Evolutionary conservation across 2,797 vertebrate species (phyloP), one percentile per base, ranked within the genome.

Genomic region (Leucoraja ocellata): DNA sequence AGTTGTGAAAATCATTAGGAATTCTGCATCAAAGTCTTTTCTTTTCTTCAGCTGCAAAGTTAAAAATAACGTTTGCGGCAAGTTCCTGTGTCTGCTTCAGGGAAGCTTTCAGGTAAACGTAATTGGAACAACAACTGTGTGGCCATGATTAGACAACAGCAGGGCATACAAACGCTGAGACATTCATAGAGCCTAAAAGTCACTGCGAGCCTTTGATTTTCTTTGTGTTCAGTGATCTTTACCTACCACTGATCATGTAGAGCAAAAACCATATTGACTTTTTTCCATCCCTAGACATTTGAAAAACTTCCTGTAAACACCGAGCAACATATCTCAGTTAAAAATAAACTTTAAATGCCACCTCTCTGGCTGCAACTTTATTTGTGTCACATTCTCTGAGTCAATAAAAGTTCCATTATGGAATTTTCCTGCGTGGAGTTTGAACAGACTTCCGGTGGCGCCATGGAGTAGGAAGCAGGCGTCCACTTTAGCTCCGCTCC

Each of bases 181-280:
- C 71, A 88, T 68, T 68, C 61, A 76, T 54, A 76, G 36, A 58
- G 13, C 11, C 5, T 92, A 16, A 76, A 92, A 58, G 39, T 92
- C 71, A 6, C 71, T 92, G 90, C 3, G 18, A 14, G 25, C 39
- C 90, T 76, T 92, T 92, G 71, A 92, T 92, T 92, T 91, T 92
- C 71, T 58, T 92, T 92, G 25, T 92, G 90, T 92, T 76, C 71
- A 54, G 90, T 92, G 36, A 92, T 92, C 90, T 92, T 76, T 92
- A 92, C 39, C 71, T 76, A 92, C 90, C 90, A 92, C 68, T 92
- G 90, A 92, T 92, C 73, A 76, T 91, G 63, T 68, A 25, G 36
- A 54, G 68, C 23, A 74, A 92, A 73, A 54, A 73, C 36, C 36
- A 58, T 92, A 92, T 92, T 92, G 90, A 76, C 46, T 92, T 76